Percentiles rank a stretch among this genome's conserved stretches.
phyloP scores from a whole-genome alignment of 2,888 invertebrate genomes.

The Ctenicera cuprea region DNA sequence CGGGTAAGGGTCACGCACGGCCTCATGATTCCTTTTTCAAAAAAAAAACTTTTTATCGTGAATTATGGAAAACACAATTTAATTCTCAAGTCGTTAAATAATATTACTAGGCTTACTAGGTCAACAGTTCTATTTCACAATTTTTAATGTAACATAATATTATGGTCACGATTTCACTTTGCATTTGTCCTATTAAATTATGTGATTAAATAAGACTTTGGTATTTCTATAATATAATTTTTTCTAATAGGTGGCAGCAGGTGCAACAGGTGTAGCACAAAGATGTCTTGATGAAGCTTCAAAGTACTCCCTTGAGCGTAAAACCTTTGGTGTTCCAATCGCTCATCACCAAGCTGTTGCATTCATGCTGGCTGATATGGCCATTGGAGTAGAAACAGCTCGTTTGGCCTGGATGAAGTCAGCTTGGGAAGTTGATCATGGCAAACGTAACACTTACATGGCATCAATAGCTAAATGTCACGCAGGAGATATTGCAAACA shows the following conservation, averaged over 20 bases:
- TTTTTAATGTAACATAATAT: too few relatives aligned
- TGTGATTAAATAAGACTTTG: too few relatives aligned
- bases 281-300: conserved; percentile 94
- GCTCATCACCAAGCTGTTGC: conserved; percentile 91
- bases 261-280: conserved; percentile 93
- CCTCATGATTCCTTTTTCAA: too few relatives aligned
- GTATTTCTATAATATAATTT: too few relatives aligned
- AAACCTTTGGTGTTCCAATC: conserved; percentile 90
- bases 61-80: too few relatives aligned
- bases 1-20: too few relatives aligned
- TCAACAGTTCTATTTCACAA: too few relatives aligned
- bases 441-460: conserved; percentile 85
- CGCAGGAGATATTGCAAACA: conserved; percentile 96
- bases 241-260: conserved; percentile 84
- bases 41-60: too few relatives aligned
- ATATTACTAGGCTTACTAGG: too few relatives aligned
- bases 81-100: too few relatives aligned
- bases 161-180: too few relatives aligned
- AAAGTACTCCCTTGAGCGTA: conserved; percentile 93
- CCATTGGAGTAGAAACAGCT: conserved; percentile 90
- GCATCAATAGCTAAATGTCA: conserved; percentile 97
- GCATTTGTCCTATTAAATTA: too few relatives aligned
- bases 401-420: conserved; percentile 90
- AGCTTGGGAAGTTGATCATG: conserved; percentile 94
- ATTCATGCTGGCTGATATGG: conserved; percentile 98